These are phyloP conservation scores for Bhutanitis thaidina DNA, from an alignment of 2,888 invertebrate genomes.

Conservation along the genomic window DNA sequence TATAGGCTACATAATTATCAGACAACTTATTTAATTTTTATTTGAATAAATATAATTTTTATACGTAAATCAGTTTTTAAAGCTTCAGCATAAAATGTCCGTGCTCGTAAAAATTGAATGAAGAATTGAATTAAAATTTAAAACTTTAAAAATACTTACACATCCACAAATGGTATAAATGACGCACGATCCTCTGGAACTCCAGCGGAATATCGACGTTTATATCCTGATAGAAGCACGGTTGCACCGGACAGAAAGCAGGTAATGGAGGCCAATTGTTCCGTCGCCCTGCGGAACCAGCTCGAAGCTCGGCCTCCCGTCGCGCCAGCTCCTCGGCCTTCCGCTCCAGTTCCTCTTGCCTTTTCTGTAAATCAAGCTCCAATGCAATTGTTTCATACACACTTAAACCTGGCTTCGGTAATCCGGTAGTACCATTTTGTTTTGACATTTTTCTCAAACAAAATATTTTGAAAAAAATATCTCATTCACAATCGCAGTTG, in stretches of 20 bases:
- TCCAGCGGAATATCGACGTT: conserved; percentile 98
- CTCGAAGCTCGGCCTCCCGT: conserved; percentile 91
- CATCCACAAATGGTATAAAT: conserved; percentile 98
- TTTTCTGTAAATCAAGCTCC: conserved; percentile 77
- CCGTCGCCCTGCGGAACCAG: conserved; percentile 83
- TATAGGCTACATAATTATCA: too few species aligned
- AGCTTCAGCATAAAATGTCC: too few species aligned
- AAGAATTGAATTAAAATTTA: background rate
- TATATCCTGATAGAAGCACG: conserved; percentile 99
- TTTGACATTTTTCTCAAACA: conserved; percentile 7
- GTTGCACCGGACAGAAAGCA: conserved; percentile 94
- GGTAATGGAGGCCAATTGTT: conserved; percentile 99
- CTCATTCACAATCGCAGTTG: too few species aligned
- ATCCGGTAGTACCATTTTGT: background rate
- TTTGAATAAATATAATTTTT: too few species aligned
- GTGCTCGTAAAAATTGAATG: too few species aligned
- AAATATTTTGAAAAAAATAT: too few species aligned
- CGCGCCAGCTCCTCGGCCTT: conserved; percentile 94
- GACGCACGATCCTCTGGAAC: conserved; percentile 97
- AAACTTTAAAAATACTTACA: conserved; percentile 84
- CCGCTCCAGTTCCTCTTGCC: conserved; percentile 93
- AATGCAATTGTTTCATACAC: conserved; percentile 2
- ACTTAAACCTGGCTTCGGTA: background rate
- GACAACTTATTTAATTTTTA: too few species aligned
- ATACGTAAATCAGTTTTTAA: too few species aligned